Percentiles rank a stretch among this genome's conserved stretches.
Evolutionary conservation across 2,888 invertebrate genomes (phyloP).

Genomic region (Athrips mouffetella): DNA sequence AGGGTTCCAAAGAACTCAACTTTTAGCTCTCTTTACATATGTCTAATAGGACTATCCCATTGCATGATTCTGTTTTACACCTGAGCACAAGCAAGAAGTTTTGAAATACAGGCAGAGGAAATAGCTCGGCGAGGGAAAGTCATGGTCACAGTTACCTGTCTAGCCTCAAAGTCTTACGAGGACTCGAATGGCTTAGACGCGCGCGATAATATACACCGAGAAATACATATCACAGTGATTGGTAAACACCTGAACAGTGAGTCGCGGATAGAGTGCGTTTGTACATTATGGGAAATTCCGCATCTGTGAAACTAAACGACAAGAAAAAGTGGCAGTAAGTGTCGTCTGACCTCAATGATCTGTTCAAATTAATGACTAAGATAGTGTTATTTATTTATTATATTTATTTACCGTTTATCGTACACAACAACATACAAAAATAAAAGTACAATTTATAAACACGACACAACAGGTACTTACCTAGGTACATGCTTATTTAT

Average conservation of each 20-base stretch:
- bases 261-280: neutral
- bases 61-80: neutral
- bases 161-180: slow-evolving; percentile 11
- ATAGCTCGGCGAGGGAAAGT: slow-evolving; percentile 58
- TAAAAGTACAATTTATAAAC: no score
- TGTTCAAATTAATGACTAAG: no score
- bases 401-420: no score
- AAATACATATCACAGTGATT: neutral
- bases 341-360: no score
- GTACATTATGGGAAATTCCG: slow-evolving; percentile 62
- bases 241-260: neutral
- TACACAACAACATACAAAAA: no score
- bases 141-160: slow-evolving; percentile 46
- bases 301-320: slow-evolving; percentile 65
- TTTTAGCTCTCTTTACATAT: no score
- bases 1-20: no score
- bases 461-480: no score
- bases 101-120: slow-evolving; percentile 33
- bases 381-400: no score
- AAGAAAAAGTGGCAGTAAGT: slow-evolving; percentile 72
- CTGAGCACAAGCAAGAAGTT: slow-evolving; percentile 12
- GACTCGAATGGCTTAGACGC: slow-evolving; percentile 18
- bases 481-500: no score
- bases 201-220: neutral
- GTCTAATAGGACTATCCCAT: no score